Percentiles rank a stretch among this genome's conserved stretches.
phyloP scores from a whole-genome alignment of 2,888 invertebrate species.

The Metallyticus violacea region DNA sequence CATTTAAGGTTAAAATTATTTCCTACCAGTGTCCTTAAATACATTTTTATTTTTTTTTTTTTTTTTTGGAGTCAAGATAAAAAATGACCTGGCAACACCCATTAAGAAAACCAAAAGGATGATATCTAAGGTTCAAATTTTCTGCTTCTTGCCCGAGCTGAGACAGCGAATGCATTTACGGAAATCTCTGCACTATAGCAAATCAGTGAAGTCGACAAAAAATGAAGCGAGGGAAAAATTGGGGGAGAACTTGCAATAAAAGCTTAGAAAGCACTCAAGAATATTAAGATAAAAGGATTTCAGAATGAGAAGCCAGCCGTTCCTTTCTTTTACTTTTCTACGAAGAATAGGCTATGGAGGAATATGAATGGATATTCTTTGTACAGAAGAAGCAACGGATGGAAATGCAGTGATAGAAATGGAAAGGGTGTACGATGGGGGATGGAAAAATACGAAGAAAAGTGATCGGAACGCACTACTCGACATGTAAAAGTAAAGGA shows the following conservation, averaged over 20 bases:
- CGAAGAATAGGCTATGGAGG: not conserved
- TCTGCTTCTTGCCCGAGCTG: not conserved
- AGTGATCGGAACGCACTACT: not conserved
- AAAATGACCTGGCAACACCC: too few species aligned
- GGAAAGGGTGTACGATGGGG: too few species aligned
- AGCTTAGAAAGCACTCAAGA: not conserved
- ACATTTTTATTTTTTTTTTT: too few species aligned
- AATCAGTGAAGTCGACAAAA: not conserved
- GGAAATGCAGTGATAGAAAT: not conserved
- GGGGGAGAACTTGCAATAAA: not conserved
- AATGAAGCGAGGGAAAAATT: not conserved
- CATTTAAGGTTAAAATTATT: too few species aligned
- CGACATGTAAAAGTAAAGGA: too few species aligned
- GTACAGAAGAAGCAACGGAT: not conserved
- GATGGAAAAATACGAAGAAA: too few species aligned
- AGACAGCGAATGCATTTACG: not conserved
- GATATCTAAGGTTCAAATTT: not conserved
- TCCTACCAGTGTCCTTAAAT: too few species aligned
- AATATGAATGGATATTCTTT: not conserved
- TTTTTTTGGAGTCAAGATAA: too few species aligned
- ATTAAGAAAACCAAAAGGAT: too few species aligned
- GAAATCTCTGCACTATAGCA: not conserved
- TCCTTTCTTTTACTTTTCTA: not conserved
- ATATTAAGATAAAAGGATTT: not conserved
- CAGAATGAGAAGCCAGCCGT: not conserved